Evolutionary conservation across 1,140 invertebrate species (phyloP).

Genomic region (Asobara japonica): DNA sequence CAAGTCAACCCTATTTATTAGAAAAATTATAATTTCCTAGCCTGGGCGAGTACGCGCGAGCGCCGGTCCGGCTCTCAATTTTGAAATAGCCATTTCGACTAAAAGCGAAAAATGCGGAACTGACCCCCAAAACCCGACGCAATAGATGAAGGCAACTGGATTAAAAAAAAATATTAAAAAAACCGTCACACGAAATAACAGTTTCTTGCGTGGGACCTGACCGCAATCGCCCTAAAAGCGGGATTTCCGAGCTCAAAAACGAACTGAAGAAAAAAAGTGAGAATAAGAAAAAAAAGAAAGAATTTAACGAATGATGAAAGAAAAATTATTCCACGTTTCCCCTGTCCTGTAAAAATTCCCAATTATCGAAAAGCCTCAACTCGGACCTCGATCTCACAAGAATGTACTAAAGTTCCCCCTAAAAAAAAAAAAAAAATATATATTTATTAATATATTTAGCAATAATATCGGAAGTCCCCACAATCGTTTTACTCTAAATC

Average conservation of each 20-base stretch:
- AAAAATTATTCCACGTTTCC: slow-evolving; percentile 40
- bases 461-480: not conserved
- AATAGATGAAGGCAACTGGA: slow-evolving; percentile 72
- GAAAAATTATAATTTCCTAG: slow-evolving; percentile 43
- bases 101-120: slow-evolving; percentile 69
- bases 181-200: slow-evolving; percentile 74
- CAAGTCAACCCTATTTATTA: slow-evolving; percentile 33
- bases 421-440: slow-evolving; percentile 36
- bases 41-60: slow-evolving; percentile 65
- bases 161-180: slow-evolving; percentile 60
- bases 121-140: slow-evolving; percentile 71
- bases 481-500: not conserved
- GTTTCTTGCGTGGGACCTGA: slow-evolving; percentile 72
- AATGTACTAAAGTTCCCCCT: slow-evolving; percentile 16
- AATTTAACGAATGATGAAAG: slow-evolving; percentile 34
- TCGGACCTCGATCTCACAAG: slow-evolving; percentile 17
- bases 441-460: slow-evolving; percentile 3
- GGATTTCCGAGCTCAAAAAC: slow-evolving; percentile 18
- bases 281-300: slow-evolving; percentile 50
- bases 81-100: slow-evolving; percentile 74
- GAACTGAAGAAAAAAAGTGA: slow-evolving; percentile 42
- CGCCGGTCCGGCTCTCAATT: slow-evolving; percentile 72
- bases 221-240: slow-evolving; percentile 57
- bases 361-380: not conserved
- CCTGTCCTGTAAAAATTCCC: slow-evolving; percentile 15